Base-by-base conservation (phyloP, 2,888 invertebrate genomes). In the Brachynemurus nebulosus region DNA sequence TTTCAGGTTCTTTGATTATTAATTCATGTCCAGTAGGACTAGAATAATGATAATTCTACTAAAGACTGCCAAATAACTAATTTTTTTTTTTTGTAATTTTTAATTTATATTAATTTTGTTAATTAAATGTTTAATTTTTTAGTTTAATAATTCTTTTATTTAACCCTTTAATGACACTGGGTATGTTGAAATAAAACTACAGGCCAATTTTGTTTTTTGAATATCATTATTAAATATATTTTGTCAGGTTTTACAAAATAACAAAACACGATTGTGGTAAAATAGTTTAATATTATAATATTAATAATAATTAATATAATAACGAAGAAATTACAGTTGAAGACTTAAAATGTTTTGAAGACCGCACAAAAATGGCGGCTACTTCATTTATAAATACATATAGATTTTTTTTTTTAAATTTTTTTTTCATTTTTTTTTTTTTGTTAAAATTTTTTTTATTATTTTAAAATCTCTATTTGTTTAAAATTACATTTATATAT, bases 281-380 rank as follows among this genome's bases (percentile, higher is more conserved):
- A 42, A 42, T 42, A 42, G 42, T 42, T 42, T 30, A 42, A 30
- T 41, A 41, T n/a, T 27, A 27, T 30, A 30, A 30, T 30, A 27
- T 30, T 30, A 30, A 30, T 30, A 30, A 30, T 30, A 6, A 8
- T 12, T 30, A 27, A 11, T 30, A 12, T 30, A 12, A 12, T 30
- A 30, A 30, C 30, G 30, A 30, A 30, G 30, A 30, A 30, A 30
- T n/a, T 30, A 30, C 30, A 30, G 30, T 14, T 30, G 30, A 30
- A 30, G 30, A 30, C 30, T 30, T n/a, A 30, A 30, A 14, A 12
- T 30, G 30, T 30, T 30, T 30, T 30, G 30, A 30, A 30, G 30
- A 30, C 30, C 30, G 30, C 30, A 8, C 14, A 7, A 11, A 30
- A 14, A 30, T 14, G 30, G 30, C 30, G 30, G 30, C n/a, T 30